These are phyloP conservation scores for Acanthurus lineatus DNA, from an alignment of 2,797 vertebrate genomes.

Conservation along the genomic window DNA sequence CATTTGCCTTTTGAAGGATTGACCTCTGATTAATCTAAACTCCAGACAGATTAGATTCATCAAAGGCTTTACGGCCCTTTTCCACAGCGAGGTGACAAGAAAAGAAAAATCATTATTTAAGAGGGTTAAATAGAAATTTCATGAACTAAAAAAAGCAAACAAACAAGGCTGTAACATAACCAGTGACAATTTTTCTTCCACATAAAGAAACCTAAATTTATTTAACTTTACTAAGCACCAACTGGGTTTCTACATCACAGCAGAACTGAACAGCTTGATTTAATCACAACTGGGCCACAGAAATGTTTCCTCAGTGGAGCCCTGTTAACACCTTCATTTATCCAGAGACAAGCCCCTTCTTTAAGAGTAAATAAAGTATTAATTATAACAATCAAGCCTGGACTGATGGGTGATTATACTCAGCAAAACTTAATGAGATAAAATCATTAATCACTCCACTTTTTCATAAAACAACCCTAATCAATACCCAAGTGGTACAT, in stretches of 20 bases:
- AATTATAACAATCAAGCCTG: background rate
- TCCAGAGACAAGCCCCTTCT: background rate
- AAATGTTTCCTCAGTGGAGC: background rate
- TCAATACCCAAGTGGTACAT: background rate
- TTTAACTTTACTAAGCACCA: conserved; percentile 28
- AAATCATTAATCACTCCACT: background rate
- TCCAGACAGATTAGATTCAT: conserved; percentile 57
- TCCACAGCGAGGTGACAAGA: background rate
- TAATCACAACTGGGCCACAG: conserved; percentile 13
- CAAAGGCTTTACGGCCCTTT: conserved; percentile 7
- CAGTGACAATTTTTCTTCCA: conserved; percentile 8
- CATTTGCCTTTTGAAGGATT: conserved; percentile 47
- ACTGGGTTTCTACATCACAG: conserved; percentile 8
- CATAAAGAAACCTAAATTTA: conserved; percentile 8
- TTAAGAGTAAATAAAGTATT: background rate
- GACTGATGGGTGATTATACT: background rate
- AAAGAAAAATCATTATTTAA: background rate
- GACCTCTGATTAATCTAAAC: conserved; percentile 49
- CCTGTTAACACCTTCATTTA: background rate
- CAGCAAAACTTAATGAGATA: background rate
- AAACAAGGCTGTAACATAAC: conserved; percentile 5
- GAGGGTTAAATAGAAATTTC: background rate
- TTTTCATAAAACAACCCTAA: background rate
- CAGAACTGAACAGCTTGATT: conserved; percentile 3
- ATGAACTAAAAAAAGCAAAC: conserved; percentile 4